Evolutionary conservation across 2,797 vertebrate species (phyloP).

Genomic region (Sarcophilus harrisii): DNA sequence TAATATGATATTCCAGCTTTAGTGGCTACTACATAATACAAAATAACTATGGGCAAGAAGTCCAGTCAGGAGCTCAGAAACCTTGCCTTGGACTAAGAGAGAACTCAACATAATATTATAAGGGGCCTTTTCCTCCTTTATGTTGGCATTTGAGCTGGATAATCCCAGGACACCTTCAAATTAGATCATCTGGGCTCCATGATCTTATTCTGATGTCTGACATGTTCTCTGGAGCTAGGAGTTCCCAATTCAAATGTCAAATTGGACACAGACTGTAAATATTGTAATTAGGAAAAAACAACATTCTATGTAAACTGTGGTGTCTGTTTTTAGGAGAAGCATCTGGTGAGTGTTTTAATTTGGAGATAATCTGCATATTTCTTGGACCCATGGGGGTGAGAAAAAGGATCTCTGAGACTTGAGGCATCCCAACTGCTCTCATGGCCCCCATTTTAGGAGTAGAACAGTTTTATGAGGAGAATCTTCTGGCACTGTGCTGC

Average conservation of each 20-base stretch:
- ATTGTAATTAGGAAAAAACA: constrained; percentile 50
- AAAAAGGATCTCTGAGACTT: constrained; percentile 32
- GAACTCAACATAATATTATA: constrained; percentile 29
- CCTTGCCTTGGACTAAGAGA: constrained; percentile 43
- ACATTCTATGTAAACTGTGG: neutral
- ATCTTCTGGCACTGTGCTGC: neutral
- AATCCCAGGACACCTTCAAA: constrained; percentile 47
- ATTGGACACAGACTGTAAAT: neutral
- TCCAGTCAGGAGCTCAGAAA: neutral
- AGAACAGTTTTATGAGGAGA: neutral
- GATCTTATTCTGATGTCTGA: constrained; percentile 22
- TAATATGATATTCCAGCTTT: neutral
- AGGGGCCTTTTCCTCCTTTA: constrained; percentile 22
- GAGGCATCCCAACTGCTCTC: neutral
- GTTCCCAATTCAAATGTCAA: constrained; percentile 29
- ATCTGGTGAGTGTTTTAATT: constrained; percentile 3
- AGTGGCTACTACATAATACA: neutral
- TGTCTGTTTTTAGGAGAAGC: neutral
- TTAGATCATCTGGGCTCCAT: neutral
- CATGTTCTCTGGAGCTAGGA: constrained; percentile 3
- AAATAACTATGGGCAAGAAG: neutral
- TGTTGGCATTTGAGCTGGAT: neutral
- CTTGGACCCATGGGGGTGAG: neutral
- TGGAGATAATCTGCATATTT: constrained; percentile 6
- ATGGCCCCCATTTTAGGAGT: neutral